Conservation (phyloP, 2,888 invertebrate genomes). For the Neoaliturus tenellus region DNA sequence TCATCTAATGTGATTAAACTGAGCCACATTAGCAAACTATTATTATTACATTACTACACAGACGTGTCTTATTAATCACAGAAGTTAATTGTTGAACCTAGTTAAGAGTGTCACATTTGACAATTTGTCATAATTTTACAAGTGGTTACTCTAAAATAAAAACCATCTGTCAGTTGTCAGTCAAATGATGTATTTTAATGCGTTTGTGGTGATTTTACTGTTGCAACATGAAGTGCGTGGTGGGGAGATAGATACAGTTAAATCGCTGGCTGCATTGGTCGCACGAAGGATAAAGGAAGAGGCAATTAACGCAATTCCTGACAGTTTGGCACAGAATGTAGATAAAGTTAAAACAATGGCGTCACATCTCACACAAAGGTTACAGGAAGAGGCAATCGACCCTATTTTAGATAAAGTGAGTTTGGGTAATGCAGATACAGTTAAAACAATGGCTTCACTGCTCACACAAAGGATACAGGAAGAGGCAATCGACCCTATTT, state of each 20-base stretch:
- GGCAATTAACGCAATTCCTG: neutral
- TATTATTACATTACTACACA: too few relatives aligned
- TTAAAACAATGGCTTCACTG: neutral
- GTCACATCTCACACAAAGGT: neutral
- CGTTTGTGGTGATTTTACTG: neutral
- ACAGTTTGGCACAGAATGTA: neutral
- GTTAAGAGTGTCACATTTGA: neutral
- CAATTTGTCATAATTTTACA: neutral
- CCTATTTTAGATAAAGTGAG: neutral
- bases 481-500: neutral
- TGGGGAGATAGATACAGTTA: neutral
- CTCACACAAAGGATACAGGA: neutral
- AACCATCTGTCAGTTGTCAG: neutral
- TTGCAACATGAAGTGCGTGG: neutral
- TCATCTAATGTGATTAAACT: too few relatives aligned
- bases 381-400: neutral
- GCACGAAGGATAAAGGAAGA: neutral
- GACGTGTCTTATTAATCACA: too few relatives aligned
- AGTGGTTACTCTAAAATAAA: neutral
- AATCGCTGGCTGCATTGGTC: neutral
- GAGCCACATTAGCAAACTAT: too few relatives aligned
- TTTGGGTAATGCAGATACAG: neutral
- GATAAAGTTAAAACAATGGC: neutral
- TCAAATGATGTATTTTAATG: neutral
- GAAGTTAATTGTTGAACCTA: too few relatives aligned